Conservation (phyloP, 2,888 invertebrate species). For the Nasonovia ribisnigri region DNA sequence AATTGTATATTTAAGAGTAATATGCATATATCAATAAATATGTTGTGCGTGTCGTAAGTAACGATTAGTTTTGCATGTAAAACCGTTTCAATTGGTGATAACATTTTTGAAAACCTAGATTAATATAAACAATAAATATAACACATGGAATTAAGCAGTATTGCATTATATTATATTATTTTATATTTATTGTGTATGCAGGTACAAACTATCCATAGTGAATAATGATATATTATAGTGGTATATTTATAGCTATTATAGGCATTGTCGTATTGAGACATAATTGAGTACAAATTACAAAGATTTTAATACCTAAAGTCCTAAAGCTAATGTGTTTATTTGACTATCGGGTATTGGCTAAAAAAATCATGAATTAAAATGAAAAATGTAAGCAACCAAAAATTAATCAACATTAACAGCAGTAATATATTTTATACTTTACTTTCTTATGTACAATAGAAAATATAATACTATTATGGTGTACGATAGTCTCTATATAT, state of each 20-base stretch:
- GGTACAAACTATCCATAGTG: not conserved
- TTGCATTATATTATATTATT: not conserved
- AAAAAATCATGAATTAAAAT: not conserved
- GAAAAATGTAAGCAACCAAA: not conserved
- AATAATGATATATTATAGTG: not conserved
- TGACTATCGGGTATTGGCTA: not conserved
- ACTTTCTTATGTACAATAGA: not conserved
- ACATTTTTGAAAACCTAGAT: not conserved
- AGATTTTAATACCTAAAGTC: not conserved
- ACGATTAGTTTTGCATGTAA: not conserved
- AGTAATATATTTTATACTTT: not conserved
- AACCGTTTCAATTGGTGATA: not conserved
- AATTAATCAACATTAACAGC: not conserved
- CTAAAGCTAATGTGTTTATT: not conserved
- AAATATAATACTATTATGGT: not conserved
- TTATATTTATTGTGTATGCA: not conserved
- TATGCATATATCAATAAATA: not conserved
- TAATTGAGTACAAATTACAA: not conserved
- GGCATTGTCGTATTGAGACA: not conserved
- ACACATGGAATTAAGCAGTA: not conserved
- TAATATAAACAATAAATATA: slow-evolving; percentile 1
- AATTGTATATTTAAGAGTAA: not conserved
- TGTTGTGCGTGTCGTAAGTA: not conserved
- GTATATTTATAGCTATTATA: not conserved
- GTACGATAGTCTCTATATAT: not conserved